These are phyloP conservation scores for Tetrao urogallus DNA, from an alignment of 2,113 vertebrate species.

Conservation along the genomic window DNA sequence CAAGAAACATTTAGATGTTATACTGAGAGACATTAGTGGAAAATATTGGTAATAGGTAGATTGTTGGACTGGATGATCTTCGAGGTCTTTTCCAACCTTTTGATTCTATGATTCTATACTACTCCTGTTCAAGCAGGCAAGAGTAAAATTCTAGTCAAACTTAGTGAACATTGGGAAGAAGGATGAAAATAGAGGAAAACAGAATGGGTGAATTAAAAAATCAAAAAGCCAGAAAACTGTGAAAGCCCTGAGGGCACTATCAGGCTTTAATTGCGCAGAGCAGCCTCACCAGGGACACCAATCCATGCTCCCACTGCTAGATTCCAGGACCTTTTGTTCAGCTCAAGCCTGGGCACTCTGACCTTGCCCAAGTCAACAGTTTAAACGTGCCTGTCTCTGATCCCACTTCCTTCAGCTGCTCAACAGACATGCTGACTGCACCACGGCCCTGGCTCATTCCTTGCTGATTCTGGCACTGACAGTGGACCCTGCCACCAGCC, in stretches of 20 bases:
- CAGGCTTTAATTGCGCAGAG: not conserved
- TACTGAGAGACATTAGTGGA: no score
- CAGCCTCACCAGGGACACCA: not conserved
- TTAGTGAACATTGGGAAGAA: no score
- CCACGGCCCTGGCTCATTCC: no score
- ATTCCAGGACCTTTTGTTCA: not conserved
- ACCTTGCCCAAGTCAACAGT: not conserved
- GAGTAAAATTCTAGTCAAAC: no score
- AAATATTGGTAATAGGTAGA: no score
- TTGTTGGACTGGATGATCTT: no score
- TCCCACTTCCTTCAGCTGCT: not conserved
- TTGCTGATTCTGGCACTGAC: not conserved
- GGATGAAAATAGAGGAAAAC: not conserved
- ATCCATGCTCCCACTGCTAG: not conserved
- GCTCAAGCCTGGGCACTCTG: not conserved
- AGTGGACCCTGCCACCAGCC: no score
- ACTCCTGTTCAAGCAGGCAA: no score
- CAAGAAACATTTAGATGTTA: no score
- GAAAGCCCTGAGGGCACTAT: no score
- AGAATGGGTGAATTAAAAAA: not conserved
- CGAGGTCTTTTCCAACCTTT: no score
- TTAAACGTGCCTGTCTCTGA: not conserved
- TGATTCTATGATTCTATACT: no score
- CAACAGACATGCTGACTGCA: fast-evolving
- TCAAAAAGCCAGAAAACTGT: not conserved